Evolutionary conservation across 2,888 invertebrate genomes (phyloP), one percentile per base, ranked within the genome.

Genomic region (Synanthedon tipuliformis): DNA sequence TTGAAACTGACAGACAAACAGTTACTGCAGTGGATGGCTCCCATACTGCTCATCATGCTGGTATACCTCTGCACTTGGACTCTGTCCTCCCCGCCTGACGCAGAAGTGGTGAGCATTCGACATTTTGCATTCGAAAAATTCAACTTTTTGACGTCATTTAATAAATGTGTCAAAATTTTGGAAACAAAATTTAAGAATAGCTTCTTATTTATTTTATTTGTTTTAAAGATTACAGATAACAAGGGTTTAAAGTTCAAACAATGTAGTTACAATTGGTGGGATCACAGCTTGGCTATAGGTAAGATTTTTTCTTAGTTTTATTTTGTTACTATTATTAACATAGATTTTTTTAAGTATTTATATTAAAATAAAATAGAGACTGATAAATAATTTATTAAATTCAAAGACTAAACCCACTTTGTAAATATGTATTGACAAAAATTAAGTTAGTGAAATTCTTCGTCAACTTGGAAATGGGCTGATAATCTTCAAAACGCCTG

Each of bases 251-350:
- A 94, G 75, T 97, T 96, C 82, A 94, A 93, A 70, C 95, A 95
- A 71, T 97, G 97, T 80, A 91, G 92, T 40, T 95, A 94, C 78
- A 95, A 95, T 69, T 96, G 96, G 95, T 97, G 97, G 96, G 95
- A 95, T 89, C 96, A 96, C 78, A 95, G 95, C 74, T 89, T 96
- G 73, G 95, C 95, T 50, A 95, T 95, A 71, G 95, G 96, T 92
- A 87, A 78, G 58, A 48, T 15, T 34, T 49, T 49, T 27, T 15
- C 11, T 51, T 54, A 51, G 4, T 40, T 13, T 27, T 45, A 34
- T 34, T 27, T 27, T 8, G 27, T 27, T 27, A 27, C 7, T 8
- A 23, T 23, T 23, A 23, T 4, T 23, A 34, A 34, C 2, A 18
- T 18, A 18, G n/a, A n/a, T n/a, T n/a, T n/a, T n/a, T n/a, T n/a